phyloP scores from a whole-genome alignment of 2,113 vertebrate species.

The Agapornis roseicollis region DNA sequence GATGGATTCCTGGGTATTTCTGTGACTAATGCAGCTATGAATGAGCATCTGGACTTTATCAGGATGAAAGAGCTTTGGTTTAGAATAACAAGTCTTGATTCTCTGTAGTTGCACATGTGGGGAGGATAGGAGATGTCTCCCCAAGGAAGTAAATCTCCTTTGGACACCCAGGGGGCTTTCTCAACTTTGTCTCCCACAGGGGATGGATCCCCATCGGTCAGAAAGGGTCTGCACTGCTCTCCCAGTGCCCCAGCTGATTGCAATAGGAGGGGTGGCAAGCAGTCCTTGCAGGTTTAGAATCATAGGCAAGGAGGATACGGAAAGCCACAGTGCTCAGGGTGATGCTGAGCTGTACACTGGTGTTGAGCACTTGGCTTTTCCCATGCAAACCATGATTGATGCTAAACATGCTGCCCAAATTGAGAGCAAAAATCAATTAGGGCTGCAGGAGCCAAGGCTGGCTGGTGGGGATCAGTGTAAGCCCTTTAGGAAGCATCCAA shows the following conservation, averaged over 20 bases:
- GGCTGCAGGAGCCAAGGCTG: background rate
- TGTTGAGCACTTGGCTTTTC: background rate
- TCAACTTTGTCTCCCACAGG: background rate
- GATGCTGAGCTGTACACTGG: background rate
- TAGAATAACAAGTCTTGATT: background rate
- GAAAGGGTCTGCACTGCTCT: background rate
- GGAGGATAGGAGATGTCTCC: background rate
- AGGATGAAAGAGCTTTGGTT: background rate
- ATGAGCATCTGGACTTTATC: background rate
- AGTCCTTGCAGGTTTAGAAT: background rate
- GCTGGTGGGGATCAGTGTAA: background rate
- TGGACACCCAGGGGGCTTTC: background rate
- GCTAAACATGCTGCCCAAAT: background rate
- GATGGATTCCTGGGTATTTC: background rate
- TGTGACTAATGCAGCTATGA: background rate
- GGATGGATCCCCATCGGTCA: background rate
- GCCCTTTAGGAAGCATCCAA: background rate
- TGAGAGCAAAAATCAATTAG: background rate
- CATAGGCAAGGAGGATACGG: fast-evolving
- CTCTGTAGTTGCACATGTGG: background rate
- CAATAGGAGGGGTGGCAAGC: background rate
- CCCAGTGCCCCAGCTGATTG: background rate
- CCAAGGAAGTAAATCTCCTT: background rate
- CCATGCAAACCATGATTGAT: background rate
- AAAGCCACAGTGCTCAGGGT: background rate